Evolutionary conservation across 2,797 vertebrate species (phyloP).

Genomic region (Hypotaenidia philippensis): DNA sequence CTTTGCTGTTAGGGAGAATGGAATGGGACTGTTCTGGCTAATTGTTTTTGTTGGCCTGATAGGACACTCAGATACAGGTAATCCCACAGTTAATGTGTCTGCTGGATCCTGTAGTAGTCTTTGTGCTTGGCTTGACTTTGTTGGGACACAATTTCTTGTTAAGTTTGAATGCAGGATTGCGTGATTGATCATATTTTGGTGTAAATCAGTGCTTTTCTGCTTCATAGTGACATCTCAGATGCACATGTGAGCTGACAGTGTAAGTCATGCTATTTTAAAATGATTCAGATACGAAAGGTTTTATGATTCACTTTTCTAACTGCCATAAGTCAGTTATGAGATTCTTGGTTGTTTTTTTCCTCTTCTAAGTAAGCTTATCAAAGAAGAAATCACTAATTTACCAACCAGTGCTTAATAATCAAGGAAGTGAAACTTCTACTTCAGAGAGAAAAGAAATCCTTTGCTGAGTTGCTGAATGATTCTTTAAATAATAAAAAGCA

Average conservation of each 20-base stretch:
- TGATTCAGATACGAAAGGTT: constrained; percentile 21
- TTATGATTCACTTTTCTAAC: constrained; percentile 55
- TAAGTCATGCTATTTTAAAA: constrained; percentile 12
- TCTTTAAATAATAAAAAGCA: constrained; percentile 71
- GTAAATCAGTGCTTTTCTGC: not conserved
- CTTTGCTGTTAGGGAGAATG: not conserved
- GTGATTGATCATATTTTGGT: not conserved
- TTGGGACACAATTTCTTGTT: not conserved
- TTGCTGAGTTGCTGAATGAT: constrained; percentile 48
- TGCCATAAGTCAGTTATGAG: constrained; percentile 30
- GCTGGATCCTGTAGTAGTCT: not conserved
- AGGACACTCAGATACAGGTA: not conserved
- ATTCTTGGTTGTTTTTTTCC: not conserved
- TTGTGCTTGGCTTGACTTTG: not conserved
- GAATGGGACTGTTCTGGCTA: not conserved
- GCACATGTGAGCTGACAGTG: not conserved
- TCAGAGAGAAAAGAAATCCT: constrained; percentile 51
- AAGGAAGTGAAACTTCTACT: constrained; percentile 67
- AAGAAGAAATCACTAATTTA: constrained; percentile 57
- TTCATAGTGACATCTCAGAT: not conserved
- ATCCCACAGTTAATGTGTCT: not conserved
- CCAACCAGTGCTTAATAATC: constrained; percentile 40
- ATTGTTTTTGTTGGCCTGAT: not conserved
- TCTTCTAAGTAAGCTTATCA: constrained; percentile 70
- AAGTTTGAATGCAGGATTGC: not conserved